Evolutionary conservation across 2,797 vertebrate species (phyloP), one percentile per base, ranked within the genome.

Genomic region (Anguilla megastoma): DNA sequence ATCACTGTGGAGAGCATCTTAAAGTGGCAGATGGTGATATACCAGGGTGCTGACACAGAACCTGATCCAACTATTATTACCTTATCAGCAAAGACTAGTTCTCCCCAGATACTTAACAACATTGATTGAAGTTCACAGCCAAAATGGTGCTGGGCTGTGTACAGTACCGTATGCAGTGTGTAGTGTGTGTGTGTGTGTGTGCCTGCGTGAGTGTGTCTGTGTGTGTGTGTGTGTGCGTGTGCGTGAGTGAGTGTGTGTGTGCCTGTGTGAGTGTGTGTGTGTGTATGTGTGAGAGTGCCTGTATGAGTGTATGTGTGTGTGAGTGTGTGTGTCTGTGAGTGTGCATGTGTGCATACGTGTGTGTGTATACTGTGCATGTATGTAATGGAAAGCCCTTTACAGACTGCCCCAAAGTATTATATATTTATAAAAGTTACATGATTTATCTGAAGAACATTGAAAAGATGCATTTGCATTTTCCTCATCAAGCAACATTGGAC

Each of bases 1-100:
- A 16, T 94, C 93, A 92, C 93, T 92, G 88, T 90, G 33, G 89
- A 90, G 90, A 89, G 87, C 88, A 84, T 90, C 58, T 60, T 93
- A 91, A 90, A 91, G 41, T 87, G 86, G 89, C 91, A 92, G 93
- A 90, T 92, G 92, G 88, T 92, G 48, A 27, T 66, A 85, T 90
- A 45, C 41, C 90, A 91, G 89, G 88, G 84, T 86, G 91, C 87
- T 90, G 90, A 87, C 88, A 91, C 89, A 93, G 89, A 92, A 91
- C 14, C 89, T 88, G 88, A 90, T 91, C 82, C 86, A 54, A 71
- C 89, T 89, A 54, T 33, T 33, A 87, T 84, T 89, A 91, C 24
- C 86, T 94, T 92, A 85, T 89, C 87, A 91, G 89, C 92, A 89
- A 58, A 88, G 88, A 50, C 58, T 85, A 82, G 80, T 84, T 69